phyloP scores from a whole-genome alignment of 1,140 invertebrate genomes.

The Bactericera cockerelli region DNA sequence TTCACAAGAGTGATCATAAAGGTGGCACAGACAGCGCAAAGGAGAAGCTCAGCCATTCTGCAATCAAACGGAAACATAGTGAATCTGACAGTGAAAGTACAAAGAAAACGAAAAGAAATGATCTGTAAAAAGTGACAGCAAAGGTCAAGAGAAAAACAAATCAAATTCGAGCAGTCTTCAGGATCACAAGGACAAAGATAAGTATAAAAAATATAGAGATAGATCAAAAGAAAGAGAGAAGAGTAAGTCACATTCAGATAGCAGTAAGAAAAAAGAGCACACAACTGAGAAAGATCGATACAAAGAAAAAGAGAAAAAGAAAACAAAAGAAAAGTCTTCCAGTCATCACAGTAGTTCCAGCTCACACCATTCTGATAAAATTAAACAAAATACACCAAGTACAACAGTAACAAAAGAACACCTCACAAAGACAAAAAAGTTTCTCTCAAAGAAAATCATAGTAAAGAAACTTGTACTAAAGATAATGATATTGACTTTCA shows the following conservation, averaged over 20 bases:
- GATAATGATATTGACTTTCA: not conserved
- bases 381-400: not conserved
- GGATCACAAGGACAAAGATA: not conserved
- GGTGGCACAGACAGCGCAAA: too few relatives aligned
- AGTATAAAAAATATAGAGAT: not conserved
- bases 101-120: too few relatives aligned
- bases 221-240: not conserved
- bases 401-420: not conserved
- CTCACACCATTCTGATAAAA: not conserved
- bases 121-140: too few relatives aligned
- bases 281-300: not conserved
- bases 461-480: not conserved
- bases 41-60: too few relatives aligned
- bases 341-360: not conserved
- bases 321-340: not conserved
- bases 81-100: too few relatives aligned
- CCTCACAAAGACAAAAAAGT: not conserved
- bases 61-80: too few relatives aligned
- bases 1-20: too few relatives aligned
- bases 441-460: not conserved
- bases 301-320: slow-evolving; percentile 4
- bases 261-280: not conserved
- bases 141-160: too few relatives aligned
- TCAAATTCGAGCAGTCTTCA: too few relatives aligned
- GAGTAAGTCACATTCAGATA: not conserved